Conservation (phyloP, 2,888 invertebrate genomes). For the Dugesia japonica region DNA sequence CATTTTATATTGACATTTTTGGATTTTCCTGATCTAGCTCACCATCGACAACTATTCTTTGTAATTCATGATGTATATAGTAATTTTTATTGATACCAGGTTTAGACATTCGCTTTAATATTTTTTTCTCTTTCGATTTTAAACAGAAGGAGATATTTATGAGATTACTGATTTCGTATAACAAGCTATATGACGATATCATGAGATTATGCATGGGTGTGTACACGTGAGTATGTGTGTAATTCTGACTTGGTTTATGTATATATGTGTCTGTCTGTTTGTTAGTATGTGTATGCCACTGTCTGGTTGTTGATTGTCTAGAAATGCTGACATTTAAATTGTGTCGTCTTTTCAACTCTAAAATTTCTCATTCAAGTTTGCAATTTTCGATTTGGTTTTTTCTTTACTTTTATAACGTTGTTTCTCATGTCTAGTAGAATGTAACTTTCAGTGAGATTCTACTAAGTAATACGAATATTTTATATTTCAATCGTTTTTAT, state of each 20-base stretch:
- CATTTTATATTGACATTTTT: not conserved
- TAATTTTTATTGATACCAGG: too few relatives aligned
- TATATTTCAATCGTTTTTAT: not conserved
- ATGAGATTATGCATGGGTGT: conserved; percentile 12
- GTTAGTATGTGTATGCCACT: too few relatives aligned
- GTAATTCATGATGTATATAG: too few relatives aligned
- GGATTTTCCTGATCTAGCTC: not conserved
- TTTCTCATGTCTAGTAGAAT: not conserved
- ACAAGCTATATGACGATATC: not conserved
- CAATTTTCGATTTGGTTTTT: conserved; percentile 5
- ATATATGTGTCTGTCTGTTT: too few relatives aligned
- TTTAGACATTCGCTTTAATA: not conserved
- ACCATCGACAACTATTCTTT: not conserved
- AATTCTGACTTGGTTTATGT: too few relatives aligned
- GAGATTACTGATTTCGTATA: not conserved
- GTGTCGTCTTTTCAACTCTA: not conserved
- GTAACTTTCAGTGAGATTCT: not conserved
- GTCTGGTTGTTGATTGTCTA: too few relatives aligned
- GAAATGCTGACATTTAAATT: too few relatives aligned
- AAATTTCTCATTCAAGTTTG: not conserved
- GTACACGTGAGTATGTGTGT: too few relatives aligned
- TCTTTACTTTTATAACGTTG: conserved; percentile 11
- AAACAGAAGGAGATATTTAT: not conserved
- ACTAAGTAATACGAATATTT: not conserved
- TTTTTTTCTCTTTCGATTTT: not conserved